A percentile compares a stretch with the other conserved stretches of the same genome.
Evolutionary conservation across 2,888 invertebrate species (phyloP).

Genomic region (Tricholauxania praeusta): DNA sequence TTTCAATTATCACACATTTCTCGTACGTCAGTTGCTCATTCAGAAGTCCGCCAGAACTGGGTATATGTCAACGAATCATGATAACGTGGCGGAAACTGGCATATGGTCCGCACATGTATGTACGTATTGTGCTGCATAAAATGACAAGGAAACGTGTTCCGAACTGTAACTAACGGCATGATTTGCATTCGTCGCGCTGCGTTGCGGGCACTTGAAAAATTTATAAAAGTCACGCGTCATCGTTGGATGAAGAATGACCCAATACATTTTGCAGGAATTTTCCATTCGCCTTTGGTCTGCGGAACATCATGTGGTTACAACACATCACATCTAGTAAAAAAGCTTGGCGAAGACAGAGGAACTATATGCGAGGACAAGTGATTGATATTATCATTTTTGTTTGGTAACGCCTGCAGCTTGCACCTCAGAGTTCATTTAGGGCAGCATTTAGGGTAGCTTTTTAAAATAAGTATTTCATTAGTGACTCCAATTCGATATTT

Average conservation of each 20-base stretch:
- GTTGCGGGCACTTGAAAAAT: conserved; percentile 35
- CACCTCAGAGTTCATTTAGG: too few relatives aligned
- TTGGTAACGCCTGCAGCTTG: too few relatives aligned
- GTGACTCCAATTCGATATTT: too few relatives aligned
- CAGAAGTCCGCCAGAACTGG: neutral
- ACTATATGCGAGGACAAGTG: too few relatives aligned
- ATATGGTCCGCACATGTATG: conserved; percentile 23
- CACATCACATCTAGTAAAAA: too few relatives aligned
- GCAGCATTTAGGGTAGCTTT: too few relatives aligned
- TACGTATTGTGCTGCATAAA: neutral
- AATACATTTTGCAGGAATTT: too few relatives aligned
- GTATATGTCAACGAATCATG: neutral
- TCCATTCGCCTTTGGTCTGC: too few relatives aligned
- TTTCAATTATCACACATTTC: conserved; percentile 7
- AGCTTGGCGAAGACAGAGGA: too few relatives aligned
- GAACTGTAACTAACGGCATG: conserved; percentile 1
- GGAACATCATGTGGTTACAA: too few relatives aligned
- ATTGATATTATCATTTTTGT: too few relatives aligned
- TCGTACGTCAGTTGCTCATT: neutral
- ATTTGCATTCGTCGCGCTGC: conserved; percentile 42
- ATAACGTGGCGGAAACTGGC: neutral
- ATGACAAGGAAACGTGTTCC: neutral
- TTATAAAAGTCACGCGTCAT: conserved; percentile 26
- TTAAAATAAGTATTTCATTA: too few relatives aligned
- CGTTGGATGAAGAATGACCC: neutral